A percentile compares a stretch with the other conserved stretches of the same genome.
phyloP scores from a whole-genome alignment of 2,888 invertebrate species.

The Scaptomyza flava region DNA sequence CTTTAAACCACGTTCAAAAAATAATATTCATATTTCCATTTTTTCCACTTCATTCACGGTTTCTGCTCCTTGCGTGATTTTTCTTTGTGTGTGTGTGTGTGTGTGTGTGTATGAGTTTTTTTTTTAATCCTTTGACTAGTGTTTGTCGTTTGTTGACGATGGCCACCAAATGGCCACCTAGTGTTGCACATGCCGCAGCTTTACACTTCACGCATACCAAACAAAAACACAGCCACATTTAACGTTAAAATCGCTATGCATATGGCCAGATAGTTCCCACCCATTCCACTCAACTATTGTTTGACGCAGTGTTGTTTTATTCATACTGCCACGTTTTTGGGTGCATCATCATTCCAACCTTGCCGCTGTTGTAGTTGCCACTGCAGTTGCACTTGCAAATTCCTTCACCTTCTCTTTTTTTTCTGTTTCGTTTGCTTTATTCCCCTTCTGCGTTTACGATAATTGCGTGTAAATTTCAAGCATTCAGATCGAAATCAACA shows the following conservation, averaged over 20 bases:
- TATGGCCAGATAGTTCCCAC: conserved; percentile 17
- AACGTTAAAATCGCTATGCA: conserved; percentile 31
- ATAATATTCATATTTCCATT: conserved; percentile 49
- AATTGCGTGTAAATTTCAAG: conserved; percentile 66
- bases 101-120: background rate
- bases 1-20: conserved; percentile 30
- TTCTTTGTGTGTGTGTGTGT: background rate
- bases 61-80: conserved; percentile 43
- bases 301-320: conserved; percentile 56
- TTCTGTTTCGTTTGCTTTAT: conserved; percentile 3
- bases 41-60: conserved; percentile 26
- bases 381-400: conserved; percentile 31
- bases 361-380: conserved; percentile 24
- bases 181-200: conserved; percentile 10
- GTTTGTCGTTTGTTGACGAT: conserved; percentile 24
- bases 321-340: conserved; percentile 30
- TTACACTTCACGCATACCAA: conserved; percentile 37
- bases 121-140: background rate
- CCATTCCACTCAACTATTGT: conserved; percentile 30
- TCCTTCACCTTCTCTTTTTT: background rate
- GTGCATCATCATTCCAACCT: background rate
- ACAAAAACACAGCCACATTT: conserved; percentile 32
- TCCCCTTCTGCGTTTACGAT: conserved; percentile 50
- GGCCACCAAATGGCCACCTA: conserved; percentile 34
- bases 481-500: conserved; percentile 29